Base-by-base conservation (phyloP, 2,113 vertebrate species). In the Numida meleagris region DNA sequence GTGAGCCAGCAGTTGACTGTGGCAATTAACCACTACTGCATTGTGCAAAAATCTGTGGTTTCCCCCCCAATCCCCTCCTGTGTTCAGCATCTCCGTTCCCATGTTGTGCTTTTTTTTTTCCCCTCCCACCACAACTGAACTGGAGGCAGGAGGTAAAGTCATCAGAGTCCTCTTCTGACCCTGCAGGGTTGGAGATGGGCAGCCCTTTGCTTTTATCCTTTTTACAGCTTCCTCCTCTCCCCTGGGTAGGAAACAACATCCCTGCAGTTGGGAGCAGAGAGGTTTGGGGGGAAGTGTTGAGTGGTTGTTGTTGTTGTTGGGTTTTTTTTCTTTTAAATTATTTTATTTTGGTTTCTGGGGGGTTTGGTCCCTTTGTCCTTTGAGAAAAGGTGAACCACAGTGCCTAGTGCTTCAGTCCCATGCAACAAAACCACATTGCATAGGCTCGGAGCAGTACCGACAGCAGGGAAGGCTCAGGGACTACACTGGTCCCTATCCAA, bases 21-120 rank as follows among this genome's bases (percentile, higher is more conserved):
- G 14, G 33, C 90, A 86, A 80, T 74, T 91, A 93, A 96, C 93
- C 96, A 96, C 96, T 96, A 88, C 6, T 82, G 58, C 79, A 82
- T 89, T 70, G 48, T 87, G 79, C 40, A 82, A 58, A 82, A 80
- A 5, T 76, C 93, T 95, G 89, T 93, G 90, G 85, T 16, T 8
- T 3, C 0, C 1, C 10, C 11, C 12, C 21, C 3, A 3, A 15
- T 20, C 46, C 46, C n/a, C 29, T 51, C 5, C 12, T 8, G 1
- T 1, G 2, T 46, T 36, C 34, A 40, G 11, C 33, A 34, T 19
- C n/a, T 88, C 23, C 53, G 40, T 53, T 12, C 48, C 40, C 27
- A 36, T 51, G 77, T 80, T 2, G 0, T 9, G 14, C 29, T 63
- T 45, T 73, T 70, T 45, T 24, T 27, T 23, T 50, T 50, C 7